Percentiles rank a stretch among this genome's conserved stretches.
Conservation (phyloP, 2,797 vertebrate genomes). For the Gymnopithys bicolor region DNA sequence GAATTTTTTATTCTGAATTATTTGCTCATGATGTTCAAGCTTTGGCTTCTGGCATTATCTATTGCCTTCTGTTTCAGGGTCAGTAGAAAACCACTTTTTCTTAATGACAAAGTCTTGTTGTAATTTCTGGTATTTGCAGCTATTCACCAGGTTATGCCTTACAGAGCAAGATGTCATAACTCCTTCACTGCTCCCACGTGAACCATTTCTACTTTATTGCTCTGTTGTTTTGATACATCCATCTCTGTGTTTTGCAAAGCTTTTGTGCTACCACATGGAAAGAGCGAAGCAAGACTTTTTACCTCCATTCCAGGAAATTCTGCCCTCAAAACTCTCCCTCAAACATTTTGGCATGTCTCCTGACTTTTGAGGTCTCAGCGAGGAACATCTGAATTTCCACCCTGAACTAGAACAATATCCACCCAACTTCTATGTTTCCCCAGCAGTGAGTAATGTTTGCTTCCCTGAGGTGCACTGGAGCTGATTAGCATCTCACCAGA, state of each 20-base stretch:
- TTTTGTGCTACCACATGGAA: not conserved
- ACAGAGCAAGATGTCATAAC: not conserved
- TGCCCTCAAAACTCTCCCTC: not conserved
- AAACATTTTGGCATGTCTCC: not conserved
- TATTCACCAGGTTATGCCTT: not conserved
- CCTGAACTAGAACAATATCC: not conserved
- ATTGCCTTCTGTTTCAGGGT: not conserved
- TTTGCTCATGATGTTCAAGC: not conserved
- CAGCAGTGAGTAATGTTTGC: not conserved
- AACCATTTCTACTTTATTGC: not conserved
- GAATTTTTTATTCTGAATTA: not conserved
- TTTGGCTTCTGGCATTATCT: not conserved
- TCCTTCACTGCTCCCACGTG: not conserved
- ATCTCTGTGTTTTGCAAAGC: not conserved
- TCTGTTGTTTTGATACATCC: not conserved
- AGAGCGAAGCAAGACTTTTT: not conserved
- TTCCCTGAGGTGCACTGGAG: not conserved
- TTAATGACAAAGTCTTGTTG: not conserved
- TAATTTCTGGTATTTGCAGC: not conserved
- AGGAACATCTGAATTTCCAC: not conserved
- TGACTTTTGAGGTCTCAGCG: not conserved
- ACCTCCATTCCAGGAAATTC: not conserved
- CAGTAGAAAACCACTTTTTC: not conserved
- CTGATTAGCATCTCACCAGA: not conserved
- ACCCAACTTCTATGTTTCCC: not conserved